phyloP scores from a whole-genome alignment of 1,140 invertebrate genomes.

The Nomia melanderi region DNA sequence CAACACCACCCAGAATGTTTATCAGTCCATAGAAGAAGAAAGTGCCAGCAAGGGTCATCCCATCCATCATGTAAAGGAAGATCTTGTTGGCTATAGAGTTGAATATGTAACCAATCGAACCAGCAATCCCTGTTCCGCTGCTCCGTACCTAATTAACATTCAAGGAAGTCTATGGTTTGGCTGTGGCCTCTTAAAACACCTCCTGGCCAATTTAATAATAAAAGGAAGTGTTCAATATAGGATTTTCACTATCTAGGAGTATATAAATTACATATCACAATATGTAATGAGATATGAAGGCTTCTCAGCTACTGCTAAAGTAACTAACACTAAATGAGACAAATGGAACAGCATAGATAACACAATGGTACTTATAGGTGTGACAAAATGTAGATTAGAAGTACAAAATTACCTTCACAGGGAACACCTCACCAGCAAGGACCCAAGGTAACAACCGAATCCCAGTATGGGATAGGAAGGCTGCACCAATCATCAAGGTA shows the following conservation, averaged over 20 bases:
- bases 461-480: constrained; percentile 86
- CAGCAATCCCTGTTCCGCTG: constrained; percentile 85
- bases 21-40: constrained; percentile 86
- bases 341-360: too few species aligned
- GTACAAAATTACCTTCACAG: constrained; percentile 60
- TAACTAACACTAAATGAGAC: too few species aligned
- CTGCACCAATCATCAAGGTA: constrained; percentile 84
- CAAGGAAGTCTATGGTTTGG: not conserved
- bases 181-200: too few species aligned
- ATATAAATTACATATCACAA: too few species aligned
- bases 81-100: constrained; percentile 87
- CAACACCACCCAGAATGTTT: constrained; percentile 84
- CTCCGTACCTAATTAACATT: constrained; percentile 82
- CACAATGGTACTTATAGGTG: not conserved
- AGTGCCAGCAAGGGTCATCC: constrained; percentile 84
- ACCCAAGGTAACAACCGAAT: constrained; percentile 89
- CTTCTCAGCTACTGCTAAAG: too few species aligned
- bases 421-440: constrained; percentile 86
- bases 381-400: not conserved
- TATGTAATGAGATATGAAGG: too few species aligned
- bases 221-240: too few species aligned
- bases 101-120: constrained; percentile 87
- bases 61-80: constrained; percentile 84
- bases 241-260: too few species aligned
- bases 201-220: too few species aligned